Base-by-base conservation (phyloP, 2,888 invertebrate species). In the Lottia gigantea region DNA sequence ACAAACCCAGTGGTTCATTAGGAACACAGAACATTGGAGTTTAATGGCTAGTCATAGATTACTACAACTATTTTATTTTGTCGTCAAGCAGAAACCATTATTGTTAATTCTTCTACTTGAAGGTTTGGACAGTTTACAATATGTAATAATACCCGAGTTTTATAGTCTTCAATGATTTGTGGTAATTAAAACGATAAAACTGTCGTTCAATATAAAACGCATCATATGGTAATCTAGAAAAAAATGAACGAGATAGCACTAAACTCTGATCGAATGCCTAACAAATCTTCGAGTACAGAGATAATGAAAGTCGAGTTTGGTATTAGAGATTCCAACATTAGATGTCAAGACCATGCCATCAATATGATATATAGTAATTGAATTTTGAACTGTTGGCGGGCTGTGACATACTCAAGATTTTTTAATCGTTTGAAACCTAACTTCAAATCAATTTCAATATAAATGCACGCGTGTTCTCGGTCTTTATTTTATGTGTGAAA, bases 311-410 rank as follows among this genome's bases (percentile, higher is more conserved):
- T 55, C 11, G 11, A 14, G 55, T 55, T 23, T 19, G 23, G 55
- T 55, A 55, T 55, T 55, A 55, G 19, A 19, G 55, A 55, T 55
- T 62, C 68, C 61, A 64, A 65, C 68, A 71, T 23, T 26, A 61
- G 46, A 72, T 71, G 77, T 77, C 77, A 77, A 65, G 47, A 63
- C 45, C 77, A 77, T 74, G 26, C 73, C 75, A 77, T 77, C 74
- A 77, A 72, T 66, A 70, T 74, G 77, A 77, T 77, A 69, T 77
- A 77, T 72, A 71, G 77, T 77, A 75, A 77, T 77, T 77, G 77
- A 77, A 77, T 74, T 74, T 75, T 75, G 75, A 77, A 75, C 77
- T 77, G 77, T 75, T 71, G 73, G 66, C 77, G 74, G 74, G 74
- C 75, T 71, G 74, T 75, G 75, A 75, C 77, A 75, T 75, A 77